These are phyloP conservation scores for Acanthis flammea DNA, from an alignment of 2,797 vertebrate genomes.

Conservation along the genomic window DNA sequence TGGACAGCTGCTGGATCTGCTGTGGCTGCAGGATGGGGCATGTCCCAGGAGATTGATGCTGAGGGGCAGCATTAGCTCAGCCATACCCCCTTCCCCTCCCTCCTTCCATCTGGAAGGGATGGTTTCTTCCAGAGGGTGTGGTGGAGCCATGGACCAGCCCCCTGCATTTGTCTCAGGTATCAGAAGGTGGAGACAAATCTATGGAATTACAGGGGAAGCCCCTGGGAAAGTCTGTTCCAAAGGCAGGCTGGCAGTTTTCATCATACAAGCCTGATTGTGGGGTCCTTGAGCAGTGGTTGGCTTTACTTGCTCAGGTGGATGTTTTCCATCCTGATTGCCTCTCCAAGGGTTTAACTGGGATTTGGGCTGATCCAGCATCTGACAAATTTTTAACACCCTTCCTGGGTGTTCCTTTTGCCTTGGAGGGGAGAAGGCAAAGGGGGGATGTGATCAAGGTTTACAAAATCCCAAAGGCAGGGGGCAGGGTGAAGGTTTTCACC, in stretches of 20 bases:
- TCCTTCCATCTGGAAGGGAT: not conserved
- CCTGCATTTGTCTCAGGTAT: not conserved
- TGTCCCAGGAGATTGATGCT: not conserved
- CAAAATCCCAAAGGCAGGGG: not conserved
- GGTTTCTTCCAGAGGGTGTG: not conserved
- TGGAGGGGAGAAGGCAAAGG: not conserved
- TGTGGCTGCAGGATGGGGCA: not conserved
- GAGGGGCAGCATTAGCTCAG: not conserved
- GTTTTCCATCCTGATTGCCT: not conserved
- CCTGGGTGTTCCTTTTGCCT: not conserved
- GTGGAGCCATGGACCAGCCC: not conserved
- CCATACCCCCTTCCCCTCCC: not conserved
- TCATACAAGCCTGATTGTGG: accelerated
- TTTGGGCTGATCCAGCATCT: not conserved
- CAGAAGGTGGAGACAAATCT: not conserved
- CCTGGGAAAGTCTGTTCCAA: not conserved
- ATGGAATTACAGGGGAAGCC: not conserved
- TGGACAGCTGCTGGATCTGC: not conserved
- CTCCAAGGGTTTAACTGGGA: accelerated
- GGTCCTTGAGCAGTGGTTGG: not conserved
- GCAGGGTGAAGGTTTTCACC: not conserved
- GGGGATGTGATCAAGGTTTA: not conserved
- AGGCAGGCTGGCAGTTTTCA: not conserved
- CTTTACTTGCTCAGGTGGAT: not conserved
- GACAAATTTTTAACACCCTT: not conserved